phyloP scores from a whole-genome alignment of 1,140 invertebrate genomes.

The Drosophila trapezifrons region DNA sequence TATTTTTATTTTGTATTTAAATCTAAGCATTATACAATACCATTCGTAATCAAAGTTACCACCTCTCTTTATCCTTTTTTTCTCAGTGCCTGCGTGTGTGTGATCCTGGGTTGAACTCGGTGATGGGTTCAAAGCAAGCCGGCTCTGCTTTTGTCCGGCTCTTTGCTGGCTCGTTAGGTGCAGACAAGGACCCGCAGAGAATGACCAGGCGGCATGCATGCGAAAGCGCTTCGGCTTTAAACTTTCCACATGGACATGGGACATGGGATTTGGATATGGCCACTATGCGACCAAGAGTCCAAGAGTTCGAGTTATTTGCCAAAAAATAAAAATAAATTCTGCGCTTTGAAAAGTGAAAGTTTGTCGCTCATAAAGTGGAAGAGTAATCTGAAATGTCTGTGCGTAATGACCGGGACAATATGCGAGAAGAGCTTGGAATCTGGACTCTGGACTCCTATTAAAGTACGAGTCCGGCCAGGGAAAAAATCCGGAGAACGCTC shows the following conservation, averaged over 20 bases:
- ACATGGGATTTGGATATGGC: conserved; percentile 13
- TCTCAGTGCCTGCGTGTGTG: conserved; percentile 3
- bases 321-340: conserved; percentile 28
- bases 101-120: conserved; percentile 22
- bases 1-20: too few species aligned
- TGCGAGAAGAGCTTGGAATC: conserved; percentile 7
- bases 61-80: neutral
- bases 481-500: conserved; percentile 8
- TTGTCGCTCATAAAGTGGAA: conserved; percentile 48
- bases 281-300: conserved; percentile 24
- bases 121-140: conserved; percentile 45
- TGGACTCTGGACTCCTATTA: conserved; percentile 26
- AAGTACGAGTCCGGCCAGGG: neutral
- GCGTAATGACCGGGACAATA: conserved; percentile 56
- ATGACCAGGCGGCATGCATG: conserved; percentile 54
- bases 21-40: too few species aligned
- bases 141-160: conserved; percentile 37
- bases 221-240: conserved; percentile 46
- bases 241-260: conserved; percentile 49
- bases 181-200: conserved; percentile 59
- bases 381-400: conserved; percentile 56
- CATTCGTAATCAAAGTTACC: neutral
- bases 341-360: conserved; percentile 55
- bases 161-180: conserved; percentile 55
- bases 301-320: conserved; percentile 37